phyloP scores from a whole-genome alignment of 2,797 vertebrate genomes.

The Arremon aurantiirostris region DNA sequence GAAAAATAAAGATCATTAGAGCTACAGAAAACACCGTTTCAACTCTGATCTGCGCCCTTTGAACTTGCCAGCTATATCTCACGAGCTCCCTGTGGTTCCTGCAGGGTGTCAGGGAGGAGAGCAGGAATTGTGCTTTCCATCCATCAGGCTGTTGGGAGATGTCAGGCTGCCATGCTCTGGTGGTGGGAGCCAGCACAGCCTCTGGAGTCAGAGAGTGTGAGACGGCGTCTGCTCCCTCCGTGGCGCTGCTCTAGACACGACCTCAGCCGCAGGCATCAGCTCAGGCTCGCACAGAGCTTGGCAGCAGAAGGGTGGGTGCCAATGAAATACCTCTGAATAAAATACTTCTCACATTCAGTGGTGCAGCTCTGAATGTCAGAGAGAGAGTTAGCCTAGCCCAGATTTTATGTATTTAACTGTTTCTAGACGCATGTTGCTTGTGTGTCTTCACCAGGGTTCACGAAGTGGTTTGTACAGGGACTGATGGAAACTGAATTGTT shows the following conservation, averaged over 20 bases:
- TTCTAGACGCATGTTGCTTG: not conserved
- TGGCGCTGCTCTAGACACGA: not conserved
- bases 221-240: fast-evolving
- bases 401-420: not conserved
- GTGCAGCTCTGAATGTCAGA: fast-evolving
- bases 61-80: not conserved
- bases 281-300: not conserved
- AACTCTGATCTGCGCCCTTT: not conserved
- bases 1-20: not conserved
- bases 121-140: not conserved
- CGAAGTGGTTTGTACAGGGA: not conserved
- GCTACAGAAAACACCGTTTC: not conserved
- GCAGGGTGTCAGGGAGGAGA: not conserved
- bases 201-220: not conserved
- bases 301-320: not conserved
- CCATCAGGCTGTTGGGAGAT: not conserved
- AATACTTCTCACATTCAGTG: not conserved
- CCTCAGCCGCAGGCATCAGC: not conserved
- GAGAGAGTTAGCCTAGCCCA: not conserved
- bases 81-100: not conserved
- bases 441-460: not conserved
- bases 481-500: not conserved
- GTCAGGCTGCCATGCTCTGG: not conserved
- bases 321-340: not conserved
- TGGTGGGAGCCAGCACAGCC: not conserved